Percentiles rank a stretch among this genome's conserved stretches.
These are phyloP conservation scores for Drosophila pruinosa DNA, from an alignment of 1,140 invertebrate species.

Conservation along the genomic window DNA sequence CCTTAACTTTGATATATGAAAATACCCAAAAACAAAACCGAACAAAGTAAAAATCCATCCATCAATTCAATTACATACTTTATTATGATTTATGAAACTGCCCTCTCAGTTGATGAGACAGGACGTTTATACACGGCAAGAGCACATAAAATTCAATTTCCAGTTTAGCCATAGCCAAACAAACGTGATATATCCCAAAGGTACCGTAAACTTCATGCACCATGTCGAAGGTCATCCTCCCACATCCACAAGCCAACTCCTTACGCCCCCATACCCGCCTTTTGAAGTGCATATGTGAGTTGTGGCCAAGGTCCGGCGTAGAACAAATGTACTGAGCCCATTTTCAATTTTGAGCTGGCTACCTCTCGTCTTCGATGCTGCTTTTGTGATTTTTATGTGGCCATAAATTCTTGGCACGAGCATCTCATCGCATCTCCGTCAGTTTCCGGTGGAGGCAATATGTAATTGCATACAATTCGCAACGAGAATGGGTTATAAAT, in stretches of 20 bases:
- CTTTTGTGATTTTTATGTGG: constrained; percentile 71
- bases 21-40: neutral
- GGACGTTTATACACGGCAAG: constrained; percentile 20
- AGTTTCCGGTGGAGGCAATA: constrained; percentile 6
- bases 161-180: constrained; percentile 61
- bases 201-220: constrained; percentile 27
- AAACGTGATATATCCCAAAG: constrained; percentile 64
- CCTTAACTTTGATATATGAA: too few relatives aligned
- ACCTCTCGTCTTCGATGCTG: constrained; percentile 36
- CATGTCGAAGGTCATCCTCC: constrained; percentile 38
- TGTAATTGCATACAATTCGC: constrained; percentile 41
- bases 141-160: constrained; percentile 67
- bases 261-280: neutral
- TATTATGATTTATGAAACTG: neutral
- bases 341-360: constrained; percentile 35
- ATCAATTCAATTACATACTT: neutral
- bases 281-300: neutral
- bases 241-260: too few relatives aligned
- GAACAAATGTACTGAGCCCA: constrained; percentile 3
- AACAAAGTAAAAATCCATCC: neutral
- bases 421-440: constrained; percentile 25
- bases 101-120: constrained; percentile 18
- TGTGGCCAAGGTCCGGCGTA: neutral
- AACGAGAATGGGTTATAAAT: constrained; percentile 34
- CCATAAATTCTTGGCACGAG: constrained; percentile 58